These are phyloP conservation scores for Lithobius niger DNA, from an alignment of 1,140 invertebrate genomes.

Conservation along the genomic window DNA sequence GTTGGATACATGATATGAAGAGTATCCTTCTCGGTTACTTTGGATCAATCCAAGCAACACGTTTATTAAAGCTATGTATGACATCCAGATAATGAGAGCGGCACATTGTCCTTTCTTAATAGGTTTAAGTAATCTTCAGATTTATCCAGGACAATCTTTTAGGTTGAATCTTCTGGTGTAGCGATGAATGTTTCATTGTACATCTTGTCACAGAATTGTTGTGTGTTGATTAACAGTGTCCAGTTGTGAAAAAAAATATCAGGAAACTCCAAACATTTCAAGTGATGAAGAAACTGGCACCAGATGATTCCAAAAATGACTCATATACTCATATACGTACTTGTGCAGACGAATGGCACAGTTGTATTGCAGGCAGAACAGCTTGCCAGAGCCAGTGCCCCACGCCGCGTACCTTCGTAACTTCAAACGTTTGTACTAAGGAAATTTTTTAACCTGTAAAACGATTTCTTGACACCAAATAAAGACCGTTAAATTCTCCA, in stretches of 20 bases:
- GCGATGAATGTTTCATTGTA: background rate
- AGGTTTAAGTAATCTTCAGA: background rate
- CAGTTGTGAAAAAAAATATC: background rate
- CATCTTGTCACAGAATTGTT: background rate
- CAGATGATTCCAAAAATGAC: too few species aligned
- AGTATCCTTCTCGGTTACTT: background rate
- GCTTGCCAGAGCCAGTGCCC: too few species aligned
- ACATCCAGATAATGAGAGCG: background rate
- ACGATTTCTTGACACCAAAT: too few species aligned
- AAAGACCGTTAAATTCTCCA: too few species aligned
- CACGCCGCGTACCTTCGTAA: too few species aligned
- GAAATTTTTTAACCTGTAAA: too few species aligned
- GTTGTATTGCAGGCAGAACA: too few species aligned
- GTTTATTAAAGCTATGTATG: background rate
- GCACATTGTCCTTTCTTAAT: background rate
- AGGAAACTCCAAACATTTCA: background rate
- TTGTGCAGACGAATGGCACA: too few species aligned
- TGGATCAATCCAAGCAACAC: background rate
- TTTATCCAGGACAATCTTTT: background rate
- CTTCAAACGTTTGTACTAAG: too few species aligned
- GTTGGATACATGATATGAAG: background rate
- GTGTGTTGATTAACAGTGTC: background rate
- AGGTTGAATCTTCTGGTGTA: background rate
- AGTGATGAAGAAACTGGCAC: background rate
- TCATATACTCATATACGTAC: too few species aligned